Conservation (phyloP, 1,140 invertebrate species). For the Paracyclopina nana region DNA sequence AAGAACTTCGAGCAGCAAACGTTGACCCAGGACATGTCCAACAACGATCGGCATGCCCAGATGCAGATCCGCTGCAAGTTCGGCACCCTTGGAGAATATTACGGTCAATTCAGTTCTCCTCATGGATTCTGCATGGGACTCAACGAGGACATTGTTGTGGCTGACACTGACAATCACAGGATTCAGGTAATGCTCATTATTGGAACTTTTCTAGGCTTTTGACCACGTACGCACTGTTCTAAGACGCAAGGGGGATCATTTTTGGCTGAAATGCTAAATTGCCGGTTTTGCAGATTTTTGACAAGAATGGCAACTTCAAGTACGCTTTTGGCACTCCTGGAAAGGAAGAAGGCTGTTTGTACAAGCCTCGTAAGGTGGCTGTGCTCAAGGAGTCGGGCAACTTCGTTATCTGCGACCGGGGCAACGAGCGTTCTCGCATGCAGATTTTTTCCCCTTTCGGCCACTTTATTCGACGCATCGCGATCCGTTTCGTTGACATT, state of each 20-base stretch:
- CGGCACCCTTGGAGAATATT: constrained; percentile 68
- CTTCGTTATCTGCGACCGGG: constrained; percentile 88
- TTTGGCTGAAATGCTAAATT: constrained; percentile 4
- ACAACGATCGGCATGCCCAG: too few species aligned
- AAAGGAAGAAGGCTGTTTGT: constrained; percentile 83
- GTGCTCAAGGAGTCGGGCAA: constrained; percentile 42
- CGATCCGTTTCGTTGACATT: constrained; percentile 50
- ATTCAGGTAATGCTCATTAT: constrained; percentile 37
- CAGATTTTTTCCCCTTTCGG: constrained; percentile 54
- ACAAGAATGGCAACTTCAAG: constrained; percentile 66
- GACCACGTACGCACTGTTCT: constrained; percentile 1
- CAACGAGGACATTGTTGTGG: constrained; percentile 75
- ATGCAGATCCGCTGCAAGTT: constrained; percentile 81
- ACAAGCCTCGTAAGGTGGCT: constrained; percentile 88
- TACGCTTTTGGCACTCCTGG: constrained; percentile 73
- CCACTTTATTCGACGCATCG: constrained; percentile 26
- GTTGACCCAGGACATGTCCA: too few species aligned
- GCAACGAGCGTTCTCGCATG: constrained; percentile 85
- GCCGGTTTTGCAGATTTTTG: constrained; percentile 43
- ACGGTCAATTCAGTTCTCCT: constrained; percentile 85
- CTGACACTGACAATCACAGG: constrained; percentile 87
- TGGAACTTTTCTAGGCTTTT: background rate
- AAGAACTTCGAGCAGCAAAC: too few species aligned
- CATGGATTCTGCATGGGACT: constrained; percentile 86
- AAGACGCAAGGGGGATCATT: too few species aligned